Evolutionary conservation across 2,113 vertebrate genomes (phyloP).

Genomic region (Hucho hucho): DNA sequence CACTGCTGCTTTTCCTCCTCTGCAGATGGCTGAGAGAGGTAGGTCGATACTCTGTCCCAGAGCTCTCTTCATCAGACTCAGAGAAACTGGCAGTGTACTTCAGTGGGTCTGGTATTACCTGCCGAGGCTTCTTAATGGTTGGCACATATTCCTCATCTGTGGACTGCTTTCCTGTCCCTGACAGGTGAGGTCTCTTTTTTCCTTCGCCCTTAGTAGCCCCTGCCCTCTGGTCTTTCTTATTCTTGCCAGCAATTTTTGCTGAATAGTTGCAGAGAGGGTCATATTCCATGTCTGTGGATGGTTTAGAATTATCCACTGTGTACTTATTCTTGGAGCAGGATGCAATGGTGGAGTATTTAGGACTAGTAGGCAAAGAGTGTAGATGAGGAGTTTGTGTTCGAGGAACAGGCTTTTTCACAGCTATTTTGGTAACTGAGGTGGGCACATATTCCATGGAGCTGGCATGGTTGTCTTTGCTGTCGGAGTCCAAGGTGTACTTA

Average conservation of each 20-base stretch:
- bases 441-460: conserved; percentile 88
- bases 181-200: conserved; percentile 56
- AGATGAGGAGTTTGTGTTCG: conserved; percentile 31
- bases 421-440: conserved; percentile 71
- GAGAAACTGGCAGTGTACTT: conserved; percentile 79
- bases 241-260: conserved; percentile 79
- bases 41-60: conserved; percentile 68
- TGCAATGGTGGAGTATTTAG: conserved; percentile 51
- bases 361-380: conserved; percentile 45
- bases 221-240: conserved; percentile 65
- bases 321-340: conserved; percentile 81
- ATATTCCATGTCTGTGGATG: conserved; percentile 92
- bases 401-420: conserved; percentile 61
- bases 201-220: conserved; percentile 13
- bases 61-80: conserved; percentile 83
- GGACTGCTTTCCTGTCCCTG: conserved; percentile 31
- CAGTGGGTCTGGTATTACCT: conserved; percentile 37
- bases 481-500: conserved; percentile 86
- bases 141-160: conserved; percentile 73
- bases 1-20: conserved; percentile 47
- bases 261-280: conserved; percentile 94
- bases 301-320: conserved; percentile 86
- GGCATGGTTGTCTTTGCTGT: conserved; percentile 57
- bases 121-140: conserved; percentile 69
- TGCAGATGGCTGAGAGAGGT: conserved; percentile 59